These are phyloP conservation scores for Sarcoramphus papa DNA, from an alignment of 2,797 vertebrate species.

Conservation along the genomic window DNA sequence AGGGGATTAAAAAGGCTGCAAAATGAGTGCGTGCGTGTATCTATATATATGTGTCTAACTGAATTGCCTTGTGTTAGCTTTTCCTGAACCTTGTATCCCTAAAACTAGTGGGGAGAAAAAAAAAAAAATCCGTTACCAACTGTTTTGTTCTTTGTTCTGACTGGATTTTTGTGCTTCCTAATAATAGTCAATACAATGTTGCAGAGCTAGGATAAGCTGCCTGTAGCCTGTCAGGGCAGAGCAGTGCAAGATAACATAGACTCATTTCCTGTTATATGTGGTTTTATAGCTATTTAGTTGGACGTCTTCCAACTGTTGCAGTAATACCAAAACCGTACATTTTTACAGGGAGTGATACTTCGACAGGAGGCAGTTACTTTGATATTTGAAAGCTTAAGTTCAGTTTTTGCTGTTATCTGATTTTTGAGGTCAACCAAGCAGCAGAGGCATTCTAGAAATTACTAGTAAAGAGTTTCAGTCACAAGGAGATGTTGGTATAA, in stretches of 20 bases:
- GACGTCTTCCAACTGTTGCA: neutral
- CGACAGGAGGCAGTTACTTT: neutral
- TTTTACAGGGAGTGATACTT: neutral
- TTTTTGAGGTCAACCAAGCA: slow-evolving; percentile 47
- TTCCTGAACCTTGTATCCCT: slow-evolving; percentile 16
- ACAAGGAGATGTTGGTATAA: neutral
- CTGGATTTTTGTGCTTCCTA: slow-evolving; percentile 7
- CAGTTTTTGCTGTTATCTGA: slow-evolving; percentile 24
- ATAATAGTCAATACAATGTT: neutral
- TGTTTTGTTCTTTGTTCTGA: slow-evolving; percentile 12
- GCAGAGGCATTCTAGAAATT: slow-evolving; percentile 17
- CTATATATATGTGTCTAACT: neutral
- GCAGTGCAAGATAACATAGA: neutral
- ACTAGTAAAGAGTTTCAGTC: neutral
- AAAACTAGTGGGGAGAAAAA: neutral
- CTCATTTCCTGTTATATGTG: slow-evolving; percentile 48
- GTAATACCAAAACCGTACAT: neutral
- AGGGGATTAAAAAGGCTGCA: neutral
- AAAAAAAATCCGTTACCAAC: neutral
- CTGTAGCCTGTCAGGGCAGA: slow-evolving; percentile 32
- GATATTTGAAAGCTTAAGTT: slow-evolving; percentile 11
- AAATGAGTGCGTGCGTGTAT: neutral
- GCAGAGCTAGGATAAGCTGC: slow-evolving; percentile 18
- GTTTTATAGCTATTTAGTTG: slow-evolving; percentile 28
- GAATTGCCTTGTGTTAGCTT: slow-evolving; percentile 31